phyloP scores from a whole-genome alignment of 2,888 invertebrate species.

The Sesamia inferens region DNA sequence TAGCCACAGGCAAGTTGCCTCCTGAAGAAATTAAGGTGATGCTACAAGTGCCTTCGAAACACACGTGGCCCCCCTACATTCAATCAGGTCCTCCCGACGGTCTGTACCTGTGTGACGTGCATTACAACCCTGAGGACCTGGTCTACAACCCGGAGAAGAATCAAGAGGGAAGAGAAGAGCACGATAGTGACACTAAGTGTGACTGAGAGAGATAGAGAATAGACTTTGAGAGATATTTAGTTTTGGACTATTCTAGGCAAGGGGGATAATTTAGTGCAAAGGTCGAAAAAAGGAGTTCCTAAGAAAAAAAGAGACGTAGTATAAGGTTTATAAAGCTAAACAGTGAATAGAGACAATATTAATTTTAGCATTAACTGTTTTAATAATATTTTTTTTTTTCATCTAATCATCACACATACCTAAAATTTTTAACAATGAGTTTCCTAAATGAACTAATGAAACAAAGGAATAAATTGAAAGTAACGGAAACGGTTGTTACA shows the following conservation, averaged over 20 bases:
- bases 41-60: conserved; percentile 94
- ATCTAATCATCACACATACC: neutral
- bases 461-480: conserved; percentile 90
- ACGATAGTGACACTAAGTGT: conserved; percentile 55
- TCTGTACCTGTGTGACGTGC: conserved; percentile 93
- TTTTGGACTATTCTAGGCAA: neutral
- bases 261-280: neutral
- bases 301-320: neutral
- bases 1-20: conserved; percentile 91
- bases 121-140: conserved; percentile 91
- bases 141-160: conserved; percentile 70
- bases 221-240: neutral
- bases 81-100: conserved; percentile 91
- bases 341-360: neutral
- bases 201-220: conserved; percentile 28
- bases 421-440: conserved; percentile 89
- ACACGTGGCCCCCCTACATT: conserved; percentile 91
- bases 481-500: conserved; percentile 93
- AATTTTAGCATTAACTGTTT: neutral
- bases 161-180: conserved; percentile 50
- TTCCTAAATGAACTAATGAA: conserved; percentile 90
- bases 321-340: neutral
- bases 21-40: conserved; percentile 92
- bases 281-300: neutral
- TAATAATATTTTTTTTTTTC: neutral